phyloP scores from a whole-genome alignment of 2,113 vertebrate genomes.

The Macrotis lagotis region DNA sequence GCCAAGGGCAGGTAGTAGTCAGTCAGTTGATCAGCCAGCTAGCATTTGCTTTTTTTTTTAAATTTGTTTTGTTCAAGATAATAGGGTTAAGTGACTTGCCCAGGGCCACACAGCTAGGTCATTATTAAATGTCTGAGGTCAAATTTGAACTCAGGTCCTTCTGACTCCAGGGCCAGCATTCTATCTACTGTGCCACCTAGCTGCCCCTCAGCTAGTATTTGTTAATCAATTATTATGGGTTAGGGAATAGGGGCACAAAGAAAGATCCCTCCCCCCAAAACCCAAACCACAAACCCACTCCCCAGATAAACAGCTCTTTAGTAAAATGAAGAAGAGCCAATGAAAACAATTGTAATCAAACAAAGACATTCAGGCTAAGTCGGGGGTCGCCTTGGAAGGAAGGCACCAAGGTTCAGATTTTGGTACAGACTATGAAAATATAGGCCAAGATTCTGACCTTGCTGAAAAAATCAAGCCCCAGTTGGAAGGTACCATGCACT shows the following conservation, averaged over 20 bases:
- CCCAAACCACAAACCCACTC: too few relatives aligned
- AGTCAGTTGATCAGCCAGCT: background rate
- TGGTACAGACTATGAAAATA: background rate
- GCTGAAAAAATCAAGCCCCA: background rate
- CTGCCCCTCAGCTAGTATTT: background rate
- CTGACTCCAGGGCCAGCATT: too few relatives aligned
- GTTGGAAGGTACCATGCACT: too few relatives aligned
- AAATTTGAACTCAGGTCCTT: too few relatives aligned
- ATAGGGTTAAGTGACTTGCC: too few relatives aligned
- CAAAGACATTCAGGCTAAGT: background rate
- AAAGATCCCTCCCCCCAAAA: background rate
- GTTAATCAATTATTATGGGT: background rate
- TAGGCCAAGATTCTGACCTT: background rate
- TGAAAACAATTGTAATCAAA: background rate
- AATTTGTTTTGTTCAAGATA: too few relatives aligned
- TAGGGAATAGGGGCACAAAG: background rate
- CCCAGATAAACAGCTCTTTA: background rate
- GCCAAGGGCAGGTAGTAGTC: background rate
- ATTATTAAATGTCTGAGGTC: too few relatives aligned
- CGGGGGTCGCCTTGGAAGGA: background rate
- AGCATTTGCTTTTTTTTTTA: too few relatives aligned
- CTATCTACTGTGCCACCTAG: too few relatives aligned
- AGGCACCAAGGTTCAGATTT: background rate
- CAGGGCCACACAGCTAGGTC: too few relatives aligned
- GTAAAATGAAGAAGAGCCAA: background rate